Percentiles rank a stretch among this genome's conserved stretches.
Evolutionary conservation across 2,113 vertebrate species (phyloP).

Genomic region (Hippocampus abdominalis): DNA sequence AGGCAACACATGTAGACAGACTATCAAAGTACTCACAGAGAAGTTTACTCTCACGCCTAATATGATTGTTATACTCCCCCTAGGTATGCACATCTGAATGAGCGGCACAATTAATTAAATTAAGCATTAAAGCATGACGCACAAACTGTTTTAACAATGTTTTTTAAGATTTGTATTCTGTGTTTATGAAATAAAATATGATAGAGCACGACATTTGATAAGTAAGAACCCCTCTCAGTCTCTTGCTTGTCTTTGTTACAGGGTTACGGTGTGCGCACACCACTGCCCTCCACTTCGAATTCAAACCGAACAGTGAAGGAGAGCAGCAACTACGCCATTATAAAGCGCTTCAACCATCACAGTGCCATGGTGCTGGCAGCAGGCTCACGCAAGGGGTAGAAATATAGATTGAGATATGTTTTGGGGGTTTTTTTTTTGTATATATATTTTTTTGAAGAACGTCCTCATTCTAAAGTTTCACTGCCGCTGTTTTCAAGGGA

Average conservation of each 20-base stretch:
- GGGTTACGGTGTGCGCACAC: conserved; percentile 84
- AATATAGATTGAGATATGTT: conserved; percentile 4
- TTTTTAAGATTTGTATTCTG: too few species aligned
- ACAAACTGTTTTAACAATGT: too few species aligned
- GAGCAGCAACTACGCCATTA: conserved; percentile 94
- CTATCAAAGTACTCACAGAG: too few species aligned
- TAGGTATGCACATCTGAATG: too few species aligned
- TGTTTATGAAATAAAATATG: too few species aligned
- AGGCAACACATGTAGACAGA: too few species aligned
- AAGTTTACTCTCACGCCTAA: too few species aligned
- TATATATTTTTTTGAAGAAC: neutral
- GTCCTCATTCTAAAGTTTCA: neutral
- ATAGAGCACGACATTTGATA: too few species aligned
- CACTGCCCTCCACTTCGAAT: conserved; percentile 80
- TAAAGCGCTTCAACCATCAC: conserved; percentile 98
- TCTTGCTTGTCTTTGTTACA: conserved; percentile 46
- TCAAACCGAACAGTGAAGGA: conserved; percentile 83
- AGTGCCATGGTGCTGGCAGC: conserved; percentile 98
- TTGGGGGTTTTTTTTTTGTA: too few species aligned
- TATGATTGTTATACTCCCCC: too few species aligned
- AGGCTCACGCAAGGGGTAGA: conserved; percentile 89
- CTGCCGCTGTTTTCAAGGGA: conserved; percentile 58
- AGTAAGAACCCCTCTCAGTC: neutral
- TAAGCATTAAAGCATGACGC: too few species aligned
- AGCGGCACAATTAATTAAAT: too few species aligned